Evolutionary conservation across 2,113 vertebrate species (phyloP).

Genomic region (Sakesphorus luctuosus): DNA sequence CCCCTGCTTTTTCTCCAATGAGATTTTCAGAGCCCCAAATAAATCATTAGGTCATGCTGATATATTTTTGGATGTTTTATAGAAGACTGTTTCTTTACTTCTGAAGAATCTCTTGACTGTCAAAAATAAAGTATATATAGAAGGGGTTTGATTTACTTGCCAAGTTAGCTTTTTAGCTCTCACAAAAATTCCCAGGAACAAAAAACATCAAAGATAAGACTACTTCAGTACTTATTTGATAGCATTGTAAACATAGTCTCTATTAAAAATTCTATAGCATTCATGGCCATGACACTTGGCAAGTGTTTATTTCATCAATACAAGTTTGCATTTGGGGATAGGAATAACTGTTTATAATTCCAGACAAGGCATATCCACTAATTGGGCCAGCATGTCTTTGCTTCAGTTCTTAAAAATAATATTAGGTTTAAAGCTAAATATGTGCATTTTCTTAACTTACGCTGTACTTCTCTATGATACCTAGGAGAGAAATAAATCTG

Average conservation of each 20-base stretch:
- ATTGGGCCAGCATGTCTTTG: background rate
- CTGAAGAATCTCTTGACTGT: conserved; percentile 23
- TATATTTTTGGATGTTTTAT: conserved; percentile 53
- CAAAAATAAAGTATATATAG: conserved; percentile 49
- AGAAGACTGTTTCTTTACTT: conserved; percentile 26
- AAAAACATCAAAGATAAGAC: conserved; percentile 6
- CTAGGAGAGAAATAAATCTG: background rate
- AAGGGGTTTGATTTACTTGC: conserved; percentile 47
- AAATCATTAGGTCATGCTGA: background rate
- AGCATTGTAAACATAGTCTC: background rate
- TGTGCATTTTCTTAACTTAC: background rate
- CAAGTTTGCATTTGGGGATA: background rate
- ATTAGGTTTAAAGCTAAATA: background rate
- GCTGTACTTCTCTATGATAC: background rate
- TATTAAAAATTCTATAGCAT: background rate
- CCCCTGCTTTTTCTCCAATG: background rate
- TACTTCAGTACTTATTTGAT: conserved; percentile 20
- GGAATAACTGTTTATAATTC: background rate
- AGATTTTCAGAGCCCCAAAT: conserved; percentile 14
- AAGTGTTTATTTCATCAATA: background rate
- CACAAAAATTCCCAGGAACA: background rate
- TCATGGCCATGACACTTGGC: background rate
- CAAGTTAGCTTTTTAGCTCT: background rate
- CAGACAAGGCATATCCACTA: background rate
- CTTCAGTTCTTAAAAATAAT: background rate